Conservation (phyloP, 2,113 vertebrate species). For the Syngnathus scovelli region DNA sequence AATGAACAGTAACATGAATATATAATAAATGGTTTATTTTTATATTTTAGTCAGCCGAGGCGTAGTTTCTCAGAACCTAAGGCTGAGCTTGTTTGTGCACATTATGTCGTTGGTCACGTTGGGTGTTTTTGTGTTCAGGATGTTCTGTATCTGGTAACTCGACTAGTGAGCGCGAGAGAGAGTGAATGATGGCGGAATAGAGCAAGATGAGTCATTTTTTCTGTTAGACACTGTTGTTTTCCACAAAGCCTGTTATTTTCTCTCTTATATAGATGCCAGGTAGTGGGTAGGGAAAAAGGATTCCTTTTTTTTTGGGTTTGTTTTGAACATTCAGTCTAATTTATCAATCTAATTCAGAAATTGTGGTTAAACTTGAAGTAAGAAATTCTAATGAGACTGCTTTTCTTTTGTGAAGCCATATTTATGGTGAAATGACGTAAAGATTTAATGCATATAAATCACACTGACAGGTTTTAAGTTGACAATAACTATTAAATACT, state of each 20-base stretch:
- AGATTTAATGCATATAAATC: neutral
- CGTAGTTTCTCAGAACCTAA: neutral
- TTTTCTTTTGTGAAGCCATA: too few relatives aligned
- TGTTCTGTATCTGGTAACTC: slow-evolving; percentile 50
- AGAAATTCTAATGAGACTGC: neutral
- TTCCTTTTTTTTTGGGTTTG: slow-evolving; percentile 25
- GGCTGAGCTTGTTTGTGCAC: neutral
- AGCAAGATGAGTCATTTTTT: slow-evolving; percentile 67
- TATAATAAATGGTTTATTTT: neutral
- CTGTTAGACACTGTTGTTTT: slow-evolving; percentile 66
- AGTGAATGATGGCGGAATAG: slow-evolving; percentile 34
- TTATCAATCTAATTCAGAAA: slow-evolving; percentile 43
- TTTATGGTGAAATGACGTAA: too few relatives aligned
- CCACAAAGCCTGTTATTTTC: slow-evolving; percentile 67
- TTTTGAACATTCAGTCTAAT: slow-evolving; percentile 57
- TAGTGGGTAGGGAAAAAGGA: slow-evolving; percentile 64
- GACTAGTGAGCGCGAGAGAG: slow-evolving; percentile 33
- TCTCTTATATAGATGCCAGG: slow-evolving; percentile 64
- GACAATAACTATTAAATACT: too few relatives aligned
- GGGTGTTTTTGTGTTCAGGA: slow-evolving; percentile 54
- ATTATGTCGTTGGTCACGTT: slow-evolving; percentile 27
- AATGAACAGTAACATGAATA: too few relatives aligned
- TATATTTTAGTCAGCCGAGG: too few relatives aligned
- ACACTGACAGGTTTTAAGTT: too few relatives aligned
- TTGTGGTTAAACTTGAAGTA: slow-evolving; percentile 50